phyloP scores from a whole-genome alignment of 2,888 invertebrate genomes.

The Homarus gammarus region DNA sequence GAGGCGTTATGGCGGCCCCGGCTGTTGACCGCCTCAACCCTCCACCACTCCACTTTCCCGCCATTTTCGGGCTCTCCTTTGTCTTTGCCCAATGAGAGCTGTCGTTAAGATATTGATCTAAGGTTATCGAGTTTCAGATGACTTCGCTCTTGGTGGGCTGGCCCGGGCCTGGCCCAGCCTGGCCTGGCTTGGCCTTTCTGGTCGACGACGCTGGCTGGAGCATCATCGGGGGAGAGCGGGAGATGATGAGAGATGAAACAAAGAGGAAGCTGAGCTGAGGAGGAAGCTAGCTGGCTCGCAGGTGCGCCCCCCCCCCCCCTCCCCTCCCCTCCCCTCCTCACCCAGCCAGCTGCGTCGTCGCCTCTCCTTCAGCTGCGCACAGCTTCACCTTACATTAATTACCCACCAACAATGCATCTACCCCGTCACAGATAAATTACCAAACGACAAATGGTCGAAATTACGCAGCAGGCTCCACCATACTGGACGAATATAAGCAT shows the following conservation, averaged over 20 bases:
- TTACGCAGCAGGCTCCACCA: too few relatives aligned
- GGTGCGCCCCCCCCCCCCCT: background rate
- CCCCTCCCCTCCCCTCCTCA: too few relatives aligned
- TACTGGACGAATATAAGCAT: too few relatives aligned
- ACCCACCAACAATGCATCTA: too few relatives aligned
- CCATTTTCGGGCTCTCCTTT: slow-evolving; percentile 12
- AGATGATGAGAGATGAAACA: slow-evolving; percentile 33
- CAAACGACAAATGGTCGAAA: too few relatives aligned
- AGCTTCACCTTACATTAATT: too few relatives aligned
- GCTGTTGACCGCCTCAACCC: too few relatives aligned
- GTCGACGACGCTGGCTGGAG: background rate
- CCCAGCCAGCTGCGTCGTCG: too few relatives aligned
- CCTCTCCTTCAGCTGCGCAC: too few relatives aligned
- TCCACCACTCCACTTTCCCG: background rate
- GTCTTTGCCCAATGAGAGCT: slow-evolving; percentile 36
- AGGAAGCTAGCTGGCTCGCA: background rate
- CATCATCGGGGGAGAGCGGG: background rate
- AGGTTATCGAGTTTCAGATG: slow-evolving; percentile 41
- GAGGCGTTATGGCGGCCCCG: too few relatives aligned
- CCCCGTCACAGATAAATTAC: too few relatives aligned
- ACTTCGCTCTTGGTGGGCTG: background rate
- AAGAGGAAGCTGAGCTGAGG: slow-evolving; percentile 5
- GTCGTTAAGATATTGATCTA: slow-evolving; percentile 44
- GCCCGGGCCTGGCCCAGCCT: background rate
- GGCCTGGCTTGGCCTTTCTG: background rate